phyloP scores from a whole-genome alignment of 2,113 vertebrate species.

The Andinoacara biseriatus region DNA sequence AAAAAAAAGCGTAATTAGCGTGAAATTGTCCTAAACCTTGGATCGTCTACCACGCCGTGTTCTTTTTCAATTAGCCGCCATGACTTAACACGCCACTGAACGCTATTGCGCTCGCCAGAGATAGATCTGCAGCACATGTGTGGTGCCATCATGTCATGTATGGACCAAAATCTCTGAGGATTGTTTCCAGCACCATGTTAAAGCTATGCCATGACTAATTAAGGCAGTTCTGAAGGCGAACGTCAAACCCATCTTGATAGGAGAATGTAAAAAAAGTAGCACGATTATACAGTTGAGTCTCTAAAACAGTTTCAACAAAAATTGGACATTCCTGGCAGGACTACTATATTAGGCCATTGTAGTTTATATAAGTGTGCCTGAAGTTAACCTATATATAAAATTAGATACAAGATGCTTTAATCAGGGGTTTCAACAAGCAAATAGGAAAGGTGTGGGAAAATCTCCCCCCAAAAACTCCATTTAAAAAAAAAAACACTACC shows the following conservation, averaged over 20 bases:
- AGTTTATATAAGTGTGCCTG: not conserved
- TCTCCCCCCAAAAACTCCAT: not conserved
- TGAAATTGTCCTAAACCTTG: no score
- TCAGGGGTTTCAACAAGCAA: no score
- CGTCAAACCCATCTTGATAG: not conserved
- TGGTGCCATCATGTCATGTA: not conserved
- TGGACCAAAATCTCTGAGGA: not conserved
- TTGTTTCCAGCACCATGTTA: not conserved
- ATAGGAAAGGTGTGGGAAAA: not conserved
- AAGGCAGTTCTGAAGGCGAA: not conserved
- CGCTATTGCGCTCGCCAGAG: no score
- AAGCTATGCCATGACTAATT: not conserved
- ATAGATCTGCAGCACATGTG: not conserved
- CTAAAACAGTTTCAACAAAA: not conserved
- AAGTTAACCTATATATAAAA: not conserved
- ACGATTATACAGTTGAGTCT: not conserved
- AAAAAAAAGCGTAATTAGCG: no score
- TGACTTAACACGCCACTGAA: no score
- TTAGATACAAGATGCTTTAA: accelerated
- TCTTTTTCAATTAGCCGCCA: no score
- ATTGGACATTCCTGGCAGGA: not conserved
- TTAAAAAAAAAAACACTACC: not conserved
- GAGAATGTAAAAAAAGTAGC: no score
- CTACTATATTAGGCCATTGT: not conserved
- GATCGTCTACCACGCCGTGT: no score